phyloP scores from a whole-genome alignment of 37 sponge, comb jelly and placozoan genomes.

The Diacarnus erythraeanus region DNA sequence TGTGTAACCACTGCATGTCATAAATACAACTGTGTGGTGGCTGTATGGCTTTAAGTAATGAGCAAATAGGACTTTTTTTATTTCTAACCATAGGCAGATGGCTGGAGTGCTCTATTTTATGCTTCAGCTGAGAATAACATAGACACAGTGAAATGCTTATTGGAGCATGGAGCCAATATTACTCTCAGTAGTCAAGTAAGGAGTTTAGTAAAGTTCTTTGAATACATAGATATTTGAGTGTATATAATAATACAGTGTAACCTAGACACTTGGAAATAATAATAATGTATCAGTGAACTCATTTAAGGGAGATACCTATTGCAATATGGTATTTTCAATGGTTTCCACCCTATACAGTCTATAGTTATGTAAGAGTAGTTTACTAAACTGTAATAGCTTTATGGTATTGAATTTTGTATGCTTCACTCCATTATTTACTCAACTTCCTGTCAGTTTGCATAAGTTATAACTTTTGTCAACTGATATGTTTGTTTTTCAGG shows the following conservation, averaged over 20 bases:
- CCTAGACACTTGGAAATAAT: too few relatives aligned
- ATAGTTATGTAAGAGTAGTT: too few relatives aligned
- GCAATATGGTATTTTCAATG: too few relatives aligned
- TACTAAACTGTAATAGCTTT: not conserved
- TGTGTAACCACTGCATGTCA: too few relatives aligned
- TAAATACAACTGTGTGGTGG: too few relatives aligned
- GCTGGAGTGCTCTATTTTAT: conserved; percentile 4
- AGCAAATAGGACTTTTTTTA: not conserved
- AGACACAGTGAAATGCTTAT: not conserved
- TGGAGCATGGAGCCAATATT: not conserved
- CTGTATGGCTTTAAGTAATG: too few relatives aligned
- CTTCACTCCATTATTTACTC: not conserved
- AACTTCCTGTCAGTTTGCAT: not conserved
- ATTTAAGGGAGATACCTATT: too few relatives aligned
- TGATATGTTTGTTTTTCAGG: not conserved
- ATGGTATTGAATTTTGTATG: not conserved
- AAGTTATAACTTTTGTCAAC: not conserved
- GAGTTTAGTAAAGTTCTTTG: too few relatives aligned
- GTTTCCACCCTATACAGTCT: too few relatives aligned
- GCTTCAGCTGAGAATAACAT: not conserved
- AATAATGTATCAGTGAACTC: too few relatives aligned
- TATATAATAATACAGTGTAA: too few relatives aligned
- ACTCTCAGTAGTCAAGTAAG: not conserved
- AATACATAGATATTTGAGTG: too few relatives aligned
- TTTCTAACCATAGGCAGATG: not conserved